A percentile compares a stretch with the other conserved stretches of the same genome.
phyloP scores from a whole-genome alignment of 2,888 invertebrate species.

The Pandemis corylana region DNA sequence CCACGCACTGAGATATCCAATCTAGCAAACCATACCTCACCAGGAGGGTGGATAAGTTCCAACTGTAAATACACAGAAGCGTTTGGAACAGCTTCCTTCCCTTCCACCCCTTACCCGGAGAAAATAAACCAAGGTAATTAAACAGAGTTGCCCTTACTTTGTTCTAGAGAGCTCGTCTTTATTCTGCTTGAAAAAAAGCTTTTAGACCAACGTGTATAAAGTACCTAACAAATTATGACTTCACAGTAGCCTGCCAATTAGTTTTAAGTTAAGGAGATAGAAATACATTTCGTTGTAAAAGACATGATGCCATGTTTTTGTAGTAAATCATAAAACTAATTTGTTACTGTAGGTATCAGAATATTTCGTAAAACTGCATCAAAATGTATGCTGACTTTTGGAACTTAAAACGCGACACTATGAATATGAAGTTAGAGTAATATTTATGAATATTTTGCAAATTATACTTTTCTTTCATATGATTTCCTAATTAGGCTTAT shows the following conservation, averaged over 20 bases:
- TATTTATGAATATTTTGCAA: too few relatives aligned
- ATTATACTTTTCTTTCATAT: too few relatives aligned
- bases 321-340: background rate
- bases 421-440: too few relatives aligned
- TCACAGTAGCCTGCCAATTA: background rate
- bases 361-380: too few relatives aligned
- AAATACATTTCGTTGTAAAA: too few relatives aligned
- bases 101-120: conserved; percentile 34
- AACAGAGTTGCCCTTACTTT: conserved; percentile 45
- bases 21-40: conserved; percentile 62
- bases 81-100: conserved; percentile 52
- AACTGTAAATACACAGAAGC: conserved; percentile 57
- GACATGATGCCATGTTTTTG: background rate
- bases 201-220: background rate
- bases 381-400: too few relatives aligned
- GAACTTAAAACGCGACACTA: too few relatives aligned
- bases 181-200: conserved; percentile 27
- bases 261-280: background rate
- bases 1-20: conserved; percentile 55
- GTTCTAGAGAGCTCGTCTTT: conserved; percentile 40
- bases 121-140: conserved; percentile 44
- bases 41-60: conserved; percentile 59
- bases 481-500: too few relatives aligned
- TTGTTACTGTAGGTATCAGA: background rate
- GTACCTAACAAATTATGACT: background rate